Evolutionary conservation across 2,797 vertebrate genomes (phyloP).

Genomic region (Sebastes nivosus): DNA sequence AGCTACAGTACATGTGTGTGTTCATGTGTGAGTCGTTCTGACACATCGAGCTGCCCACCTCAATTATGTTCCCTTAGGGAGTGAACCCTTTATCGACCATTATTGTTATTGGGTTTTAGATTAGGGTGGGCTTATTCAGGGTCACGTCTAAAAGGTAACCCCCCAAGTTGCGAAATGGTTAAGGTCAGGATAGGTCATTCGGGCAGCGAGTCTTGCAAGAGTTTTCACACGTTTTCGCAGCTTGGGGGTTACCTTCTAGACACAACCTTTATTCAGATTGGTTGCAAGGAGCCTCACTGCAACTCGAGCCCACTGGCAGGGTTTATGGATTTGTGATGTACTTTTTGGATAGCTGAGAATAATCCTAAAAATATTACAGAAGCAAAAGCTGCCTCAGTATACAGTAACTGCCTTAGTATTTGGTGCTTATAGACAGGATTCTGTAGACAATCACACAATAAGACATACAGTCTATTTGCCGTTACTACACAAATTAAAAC

Average conservation of each 20-base stretch:
- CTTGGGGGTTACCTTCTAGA: too few relatives aligned
- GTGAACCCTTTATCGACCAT: background rate
- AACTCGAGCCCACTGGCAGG: background rate
- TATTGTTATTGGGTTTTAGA: slow-evolving; percentile 25
- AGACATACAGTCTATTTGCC: background rate
- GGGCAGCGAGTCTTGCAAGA: too few relatives aligned
- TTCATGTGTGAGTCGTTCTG: background rate
- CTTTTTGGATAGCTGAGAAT: slow-evolving; percentile 35
- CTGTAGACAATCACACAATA: slow-evolving; percentile 1
- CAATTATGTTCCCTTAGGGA: background rate
- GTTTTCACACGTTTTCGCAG: too few relatives aligned
- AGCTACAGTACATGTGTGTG: background rate
- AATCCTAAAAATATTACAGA: slow-evolving; percentile 44
- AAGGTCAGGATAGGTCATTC: too few relatives aligned
- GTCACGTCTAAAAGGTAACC: too few relatives aligned
- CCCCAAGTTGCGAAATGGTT: too few relatives aligned
- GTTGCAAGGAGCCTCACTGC: slow-evolving; percentile 1
- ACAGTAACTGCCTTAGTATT: background rate
- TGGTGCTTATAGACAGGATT: slow-evolving; percentile 17
- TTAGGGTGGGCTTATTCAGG: slow-evolving; percentile 8
- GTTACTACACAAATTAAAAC: background rate
- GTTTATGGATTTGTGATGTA: slow-evolving; percentile 50
- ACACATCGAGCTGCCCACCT: background rate
- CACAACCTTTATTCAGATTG: background rate
- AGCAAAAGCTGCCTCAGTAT: slow-evolving; percentile 29